phyloP scores from a whole-genome alignment of 2,888 invertebrate genomes.

The Thereva unica region DNA sequence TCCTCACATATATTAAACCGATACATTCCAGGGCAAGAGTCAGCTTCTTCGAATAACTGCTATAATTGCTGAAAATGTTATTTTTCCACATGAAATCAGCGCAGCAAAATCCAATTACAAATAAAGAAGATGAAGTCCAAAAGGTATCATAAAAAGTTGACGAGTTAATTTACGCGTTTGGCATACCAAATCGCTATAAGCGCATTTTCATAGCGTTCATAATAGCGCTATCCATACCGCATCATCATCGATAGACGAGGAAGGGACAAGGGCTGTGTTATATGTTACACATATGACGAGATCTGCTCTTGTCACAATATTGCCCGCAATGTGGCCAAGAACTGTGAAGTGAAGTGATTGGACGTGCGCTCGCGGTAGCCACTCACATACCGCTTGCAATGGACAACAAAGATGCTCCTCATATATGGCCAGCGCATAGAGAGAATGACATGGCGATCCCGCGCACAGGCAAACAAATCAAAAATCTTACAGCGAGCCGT shows the following conservation, averaged over 20 bases:
- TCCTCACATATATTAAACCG: too few species aligned
- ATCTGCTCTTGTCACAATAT: not conserved
- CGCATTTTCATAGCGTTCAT: conserved; percentile 15
- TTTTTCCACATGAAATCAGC: too few species aligned
- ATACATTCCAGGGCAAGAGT: too few species aligned
- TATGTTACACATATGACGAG: conserved; percentile 10
- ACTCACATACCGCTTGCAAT: too few species aligned
- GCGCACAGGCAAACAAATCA: conserved; percentile 12
- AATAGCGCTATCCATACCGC: not conserved
- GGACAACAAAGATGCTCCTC: not conserved
- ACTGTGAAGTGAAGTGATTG: conserved; percentile 6
- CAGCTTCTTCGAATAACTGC: too few species aligned
- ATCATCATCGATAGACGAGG: conserved; percentile 7
- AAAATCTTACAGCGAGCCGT: conserved; percentile 29
- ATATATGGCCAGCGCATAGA: conserved; percentile 8
- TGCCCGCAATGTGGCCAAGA: not conserved
- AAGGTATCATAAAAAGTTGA: conserved; percentile 47
- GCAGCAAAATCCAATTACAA: too few species aligned
- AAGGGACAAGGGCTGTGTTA: conserved; percentile 16
- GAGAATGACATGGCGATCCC: not conserved
- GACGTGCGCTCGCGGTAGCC: not conserved
- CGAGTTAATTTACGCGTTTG: conserved; percentile 48
- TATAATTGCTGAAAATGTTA: too few species aligned
- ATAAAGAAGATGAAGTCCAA: too few species aligned
- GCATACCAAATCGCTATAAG: conserved; percentile 46